phyloP scores from a whole-genome alignment of 2,888 invertebrate genomes.

The Autographa gamma region DNA sequence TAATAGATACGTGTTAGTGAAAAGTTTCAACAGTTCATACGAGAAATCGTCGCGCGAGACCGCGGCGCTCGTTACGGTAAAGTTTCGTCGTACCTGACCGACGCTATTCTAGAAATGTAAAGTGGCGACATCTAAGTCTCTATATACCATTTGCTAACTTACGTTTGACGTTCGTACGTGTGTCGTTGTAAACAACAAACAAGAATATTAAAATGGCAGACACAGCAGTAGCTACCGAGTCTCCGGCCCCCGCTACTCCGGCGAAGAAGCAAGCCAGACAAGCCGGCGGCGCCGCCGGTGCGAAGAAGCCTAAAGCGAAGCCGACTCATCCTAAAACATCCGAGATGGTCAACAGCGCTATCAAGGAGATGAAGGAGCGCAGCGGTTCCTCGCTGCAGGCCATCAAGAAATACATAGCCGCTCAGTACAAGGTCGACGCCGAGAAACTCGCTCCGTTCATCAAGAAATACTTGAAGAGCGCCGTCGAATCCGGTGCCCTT shows the following conservation, averaged over 20 bases:
- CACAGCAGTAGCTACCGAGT: conserved; percentile 66
- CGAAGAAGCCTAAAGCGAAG: conserved; percentile 63
- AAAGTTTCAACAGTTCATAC: conserved; percentile 42
- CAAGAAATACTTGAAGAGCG: conserved; percentile 79
- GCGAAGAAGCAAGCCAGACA: conserved; percentile 66
- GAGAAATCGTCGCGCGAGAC: conserved; percentile 33
- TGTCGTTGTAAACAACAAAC: no score
- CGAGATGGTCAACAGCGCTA: conserved; percentile 89
- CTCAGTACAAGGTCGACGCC: conserved; percentile 89
- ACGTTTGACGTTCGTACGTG: no score
- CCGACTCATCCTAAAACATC: conserved; percentile 70
- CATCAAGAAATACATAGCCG: conserved; percentile 90
- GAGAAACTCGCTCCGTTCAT: conserved; percentile 89
- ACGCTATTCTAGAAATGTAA: conserved; percentile 2
- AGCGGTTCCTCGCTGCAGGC: conserved; percentile 89
- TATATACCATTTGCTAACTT: not conserved
- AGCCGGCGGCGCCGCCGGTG: conserved; percentile 49
- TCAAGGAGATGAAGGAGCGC: conserved; percentile 86
- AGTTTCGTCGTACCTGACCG: conserved; percentile 15
- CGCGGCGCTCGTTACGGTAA: conserved; percentile 18
- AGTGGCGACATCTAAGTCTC: conserved; percentile 16
- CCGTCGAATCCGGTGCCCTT: conserved; percentile 86
- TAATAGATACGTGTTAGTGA: conserved; percentile 46
- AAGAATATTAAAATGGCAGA: conserved; percentile 61
- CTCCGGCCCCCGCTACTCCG: conserved; percentile 67